These are phyloP conservation scores for Acleris holmiana DNA, from an alignment of 2,888 invertebrate species.

Conservation along the genomic window DNA sequence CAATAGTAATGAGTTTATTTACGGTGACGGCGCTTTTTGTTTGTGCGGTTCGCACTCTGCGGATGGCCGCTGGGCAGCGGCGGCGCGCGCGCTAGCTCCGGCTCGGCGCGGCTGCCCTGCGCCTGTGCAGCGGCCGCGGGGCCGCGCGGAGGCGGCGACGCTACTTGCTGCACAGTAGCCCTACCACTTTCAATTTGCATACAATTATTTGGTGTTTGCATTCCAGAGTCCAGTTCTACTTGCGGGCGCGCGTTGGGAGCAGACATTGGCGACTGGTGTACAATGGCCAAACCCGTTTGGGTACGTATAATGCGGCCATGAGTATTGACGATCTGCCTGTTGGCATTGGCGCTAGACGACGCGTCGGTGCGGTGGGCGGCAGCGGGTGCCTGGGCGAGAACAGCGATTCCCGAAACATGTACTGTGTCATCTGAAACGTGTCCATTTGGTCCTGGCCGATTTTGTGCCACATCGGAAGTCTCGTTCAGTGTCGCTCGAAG, in stretches of 20 bases:
- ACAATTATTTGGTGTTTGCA: conserved; percentile 35
- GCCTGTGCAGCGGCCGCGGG: conserved; percentile 41
- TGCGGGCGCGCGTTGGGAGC: conserved; percentile 11
- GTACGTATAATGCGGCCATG: conserved; percentile 7
- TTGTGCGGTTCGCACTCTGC: conserved; percentile 56
- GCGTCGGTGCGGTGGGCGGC: conserved; percentile 17
- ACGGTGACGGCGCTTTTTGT: conserved; percentile 71
- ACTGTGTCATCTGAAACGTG: conserved; percentile 32
- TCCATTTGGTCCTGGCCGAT: conserved; percentile 43
- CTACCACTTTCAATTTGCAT: conserved; percentile 41
- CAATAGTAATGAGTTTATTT: conserved; percentile 56
- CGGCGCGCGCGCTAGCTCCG: conserved; percentile 42
- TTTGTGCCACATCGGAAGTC: conserved; percentile 43
- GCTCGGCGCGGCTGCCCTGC: conserved; percentile 38
- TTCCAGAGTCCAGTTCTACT: conserved; percentile 2
- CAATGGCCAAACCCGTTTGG: conserved; percentile 20
- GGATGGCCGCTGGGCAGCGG: conserved; percentile 47
- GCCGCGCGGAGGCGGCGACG: conserved; percentile 37
- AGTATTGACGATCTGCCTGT: conserved; percentile 12
- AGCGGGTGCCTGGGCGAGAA: conserved; percentile 1
- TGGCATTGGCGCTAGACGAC: conserved; percentile 8
- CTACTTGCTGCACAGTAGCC: conserved; percentile 39
- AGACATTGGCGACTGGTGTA: conserved; percentile 18
- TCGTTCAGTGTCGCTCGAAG: conserved; percentile 62
- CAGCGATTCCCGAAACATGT: conserved; percentile 6